Base-by-base conservation (phyloP, 1,140 invertebrate species). In the Lucilia sericata region DNA sequence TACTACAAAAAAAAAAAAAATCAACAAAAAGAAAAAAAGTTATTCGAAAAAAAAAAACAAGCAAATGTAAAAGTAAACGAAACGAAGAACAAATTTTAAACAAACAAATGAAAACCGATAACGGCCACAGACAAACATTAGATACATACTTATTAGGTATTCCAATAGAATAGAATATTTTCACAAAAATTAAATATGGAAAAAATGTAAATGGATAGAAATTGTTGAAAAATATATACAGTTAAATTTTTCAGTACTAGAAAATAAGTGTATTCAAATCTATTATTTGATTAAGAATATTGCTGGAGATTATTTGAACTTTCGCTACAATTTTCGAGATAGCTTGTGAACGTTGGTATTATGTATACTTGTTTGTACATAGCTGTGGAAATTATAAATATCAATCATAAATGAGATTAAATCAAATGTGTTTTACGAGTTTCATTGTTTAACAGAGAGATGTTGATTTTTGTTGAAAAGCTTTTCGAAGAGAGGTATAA, bases 211-310 rank as follows among this genome's bases (percentile, higher is more conserved):
- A 80, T 12, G 36, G 76, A 80, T 2, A 19, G 25, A 19, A 42
- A 76, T 36, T 17, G 19, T 74, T n/a, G 13, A 74, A 34, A 34
- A 74, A 34, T 14, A 42, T 3, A 34, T 34, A 34, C 30, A 34
- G n/a, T 42, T 49, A 49, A 49, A 80, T 80, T 49, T 9, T 49
- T 47, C 17, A 80, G 49, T 19, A 9, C 4, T 5, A 21, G 21
- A n/a, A 30, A 30, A 2, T 30, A n/a, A 47, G 10, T 47, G 8
- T 80, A 80, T 80, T 80, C 47, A 80, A 49, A 1, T 80, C 2
- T 80, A 80, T 49, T 51, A 80, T 80, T 80, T 80, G 42, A 47
- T 25, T 51, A 49, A 12, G 76, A 80, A 80, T 21, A 80, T 80
- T 14, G 76, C n/a, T 49, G 19, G 2, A 80, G 42, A 25, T 80